Percentiles rank a stretch among this genome's conserved stretches.
Conservation (phyloP, 2,797 vertebrate genomes). For the Eleutherodactylus coqui region DNA sequence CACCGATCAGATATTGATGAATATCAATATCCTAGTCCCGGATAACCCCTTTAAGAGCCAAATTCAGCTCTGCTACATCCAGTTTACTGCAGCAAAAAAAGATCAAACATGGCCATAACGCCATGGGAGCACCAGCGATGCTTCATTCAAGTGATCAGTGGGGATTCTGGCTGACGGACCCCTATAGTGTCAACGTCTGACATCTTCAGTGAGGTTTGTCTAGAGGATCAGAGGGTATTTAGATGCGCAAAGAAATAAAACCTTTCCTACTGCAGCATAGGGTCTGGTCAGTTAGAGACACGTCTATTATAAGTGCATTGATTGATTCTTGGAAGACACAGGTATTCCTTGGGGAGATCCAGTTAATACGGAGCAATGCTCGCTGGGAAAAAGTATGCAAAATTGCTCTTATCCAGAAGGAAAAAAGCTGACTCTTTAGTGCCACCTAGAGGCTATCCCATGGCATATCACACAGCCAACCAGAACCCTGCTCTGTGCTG, state of each 20-base stretch:
- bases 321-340: background rate
- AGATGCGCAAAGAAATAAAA: background rate
- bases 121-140: background rate
- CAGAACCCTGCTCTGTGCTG: background rate
- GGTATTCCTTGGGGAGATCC: background rate
- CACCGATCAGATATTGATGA: no score
- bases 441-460: background rate
- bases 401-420: background rate
- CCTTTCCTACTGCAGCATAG: background rate
- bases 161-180: no score
- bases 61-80: background rate
- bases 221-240: background rate
- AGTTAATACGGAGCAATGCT: background rate
- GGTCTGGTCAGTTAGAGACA: background rate
- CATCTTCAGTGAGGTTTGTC: background rate
- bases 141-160: no score
- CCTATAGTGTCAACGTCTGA: background rate
- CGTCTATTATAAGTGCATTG: background rate
- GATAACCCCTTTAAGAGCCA: background rate
- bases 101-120: no score
- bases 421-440: background rate
- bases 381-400: background rate
- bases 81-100: background rate
- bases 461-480: background rate
- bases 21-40: no score